Base-by-base conservation (phyloP, 2,113 vertebrate genomes). In the Thunnus maccoyii region DNA sequence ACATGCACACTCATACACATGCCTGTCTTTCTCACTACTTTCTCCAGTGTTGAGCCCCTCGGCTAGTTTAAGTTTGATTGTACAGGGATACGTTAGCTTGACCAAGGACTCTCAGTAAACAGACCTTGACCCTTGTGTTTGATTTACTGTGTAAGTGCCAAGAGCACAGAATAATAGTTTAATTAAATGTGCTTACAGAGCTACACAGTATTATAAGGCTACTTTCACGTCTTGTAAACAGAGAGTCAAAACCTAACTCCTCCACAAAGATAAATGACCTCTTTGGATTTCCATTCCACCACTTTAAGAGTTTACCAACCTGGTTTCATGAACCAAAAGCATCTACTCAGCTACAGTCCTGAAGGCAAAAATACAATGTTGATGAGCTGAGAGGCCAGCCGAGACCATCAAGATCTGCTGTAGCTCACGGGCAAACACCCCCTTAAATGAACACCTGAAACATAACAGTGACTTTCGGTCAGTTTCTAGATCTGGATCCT, bases 401-500 rank as follows among this genome's bases (percentile, higher is more conserved):
- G 60, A 44, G 18, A 50, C 48, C 12, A 36, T 50, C 1, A 27
- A 70, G 62, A 36, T 41, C 51, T 77, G 50, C 47, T 65, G 44
- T 8, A 22, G 22, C 50, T 17, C 13, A 54, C 22, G 68, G 46
- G 18, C 13, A 48, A 18, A 16, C 12, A 64, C 12, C 22, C 9
- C 8, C 27, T 25, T 41, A 44, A 65, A 41, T 6, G 62, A 54
- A 20, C 4, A 48, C 7, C 47, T 32, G 3, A 3, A 46, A 47
- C 8, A 61, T 14, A 57, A 9, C 20, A 62, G 68, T 41, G n/a
- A 75, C 80, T 70, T 65, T 83, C 0, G 32, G 47, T 60, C 80
- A 83, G 62, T 51, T 77, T 11, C 54, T 11, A 51, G 51, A 57
- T 61, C 18, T 41, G 32, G 63, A 71, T 79, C 82, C 32, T 64